These are phyloP conservation scores for Benthosema pterotum DNA, from an alignment of 2,797 vertebrate species.

Conservation along the genomic window DNA sequence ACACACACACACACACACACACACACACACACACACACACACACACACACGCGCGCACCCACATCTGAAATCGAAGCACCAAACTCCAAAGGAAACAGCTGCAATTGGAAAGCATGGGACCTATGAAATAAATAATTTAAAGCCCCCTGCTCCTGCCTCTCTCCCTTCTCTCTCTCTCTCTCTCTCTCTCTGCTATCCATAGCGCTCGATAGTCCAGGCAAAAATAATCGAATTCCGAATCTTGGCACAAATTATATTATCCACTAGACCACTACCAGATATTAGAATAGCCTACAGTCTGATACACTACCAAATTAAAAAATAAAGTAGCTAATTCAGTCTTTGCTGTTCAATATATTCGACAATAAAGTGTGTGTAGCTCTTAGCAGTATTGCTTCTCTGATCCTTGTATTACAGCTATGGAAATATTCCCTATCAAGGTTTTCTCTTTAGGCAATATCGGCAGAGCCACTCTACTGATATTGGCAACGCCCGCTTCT, in stretches of 20 bases:
- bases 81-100: constrained; percentile 63
- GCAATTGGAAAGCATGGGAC: constrained; percentile 62
- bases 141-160: constrained; percentile 55
- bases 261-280: too few species aligned
- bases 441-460: too few species aligned
- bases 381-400: too few species aligned
- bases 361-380: too few species aligned
- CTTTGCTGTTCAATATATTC: too few species aligned
- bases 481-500: too few species aligned
- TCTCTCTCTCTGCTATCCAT: constrained; percentile 58
- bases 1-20: neutral
- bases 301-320: too few species aligned
- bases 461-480: too few species aligned
- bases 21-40: neutral
- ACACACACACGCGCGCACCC: neutral
- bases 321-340: fast-evolving
- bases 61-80: constrained; percentile 30
- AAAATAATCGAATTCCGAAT: constrained; percentile 42
- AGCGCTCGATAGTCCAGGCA: constrained; percentile 63
- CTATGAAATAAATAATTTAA: constrained; percentile 80
- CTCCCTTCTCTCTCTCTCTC: constrained; percentile 48
- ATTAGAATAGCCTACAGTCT: too few species aligned
- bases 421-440: too few species aligned
- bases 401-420: too few species aligned
- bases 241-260: fast-evolving